Evolutionary conservation across 2,888 invertebrate species (phyloP), one percentile per base, ranked within the genome.

Genomic region (Exocentrus adspersus): DNA sequence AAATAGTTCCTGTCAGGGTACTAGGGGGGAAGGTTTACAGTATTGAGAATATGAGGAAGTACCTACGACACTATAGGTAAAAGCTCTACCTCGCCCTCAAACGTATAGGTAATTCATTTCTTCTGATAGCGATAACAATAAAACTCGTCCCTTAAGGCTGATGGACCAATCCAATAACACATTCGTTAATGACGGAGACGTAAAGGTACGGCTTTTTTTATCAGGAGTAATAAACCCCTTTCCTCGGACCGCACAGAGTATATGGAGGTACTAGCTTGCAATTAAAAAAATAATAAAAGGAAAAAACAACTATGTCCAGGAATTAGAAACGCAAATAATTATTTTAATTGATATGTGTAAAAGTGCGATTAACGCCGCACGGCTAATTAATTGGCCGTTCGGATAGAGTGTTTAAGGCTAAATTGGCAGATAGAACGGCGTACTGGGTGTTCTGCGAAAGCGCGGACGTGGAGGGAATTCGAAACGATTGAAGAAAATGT

Each of bases 191-290:
- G 48, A 48, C 17, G 48, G 16, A 0, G 17, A 14, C 28, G 19
- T 24, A 48, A 14, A 48, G 16, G 16, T 21, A 24, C 21, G 17
- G n/a, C n/a, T n/a, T n/a, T 28, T 28, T 48, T 30, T 48, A 48
- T 48, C 9, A 28, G 7, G 9, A 1, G 14, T 48, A 48, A 48
- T 48, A 28, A 48, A 48, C 19, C 32, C 51, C 20, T 10, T 32
- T 51, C 32, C 19, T 51, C 32, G 19, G n/a, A n/a, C n/a, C n/a
- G n/a, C n/a, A n/a, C 32, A 20, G 17, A 30, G 32, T 2, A 16
- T 30, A 37, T 45, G 9, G 4, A 24, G 46, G 59, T 62, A 67
- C 69, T 69, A 60, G 67, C 69, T 67, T 69, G 67, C 37, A 69
- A 69, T 57, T 67, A 65, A 67, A 65, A 58, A 58, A 56, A 10